A percentile compares a stretch with the other conserved stretches of the same genome.
These are phyloP conservation scores for Phaetusa simplex DNA, from an alignment of 2,113 vertebrate genomes.

Conservation along the genomic window DNA sequence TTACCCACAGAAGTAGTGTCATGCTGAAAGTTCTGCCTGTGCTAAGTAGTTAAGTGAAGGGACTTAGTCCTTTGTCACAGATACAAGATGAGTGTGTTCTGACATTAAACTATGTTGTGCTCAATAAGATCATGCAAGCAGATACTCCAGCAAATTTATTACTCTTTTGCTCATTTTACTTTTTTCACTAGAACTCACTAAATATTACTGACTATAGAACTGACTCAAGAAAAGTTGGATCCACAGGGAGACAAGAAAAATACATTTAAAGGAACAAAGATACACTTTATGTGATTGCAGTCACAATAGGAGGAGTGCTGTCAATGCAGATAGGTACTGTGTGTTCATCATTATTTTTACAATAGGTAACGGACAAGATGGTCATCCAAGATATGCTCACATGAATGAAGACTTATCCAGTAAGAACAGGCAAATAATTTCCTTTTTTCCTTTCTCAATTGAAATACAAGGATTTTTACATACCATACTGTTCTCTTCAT, in stretches of 20 bases:
- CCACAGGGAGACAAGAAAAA: background rate
- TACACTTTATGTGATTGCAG: background rate
- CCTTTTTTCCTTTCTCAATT: background rate
- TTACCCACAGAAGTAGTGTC: accelerated
- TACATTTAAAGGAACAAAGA: background rate
- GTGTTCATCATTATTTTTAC: background rate
- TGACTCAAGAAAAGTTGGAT: background rate
- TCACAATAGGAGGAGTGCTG: background rate
- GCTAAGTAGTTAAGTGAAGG: background rate
- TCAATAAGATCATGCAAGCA: background rate
- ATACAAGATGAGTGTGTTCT: background rate
- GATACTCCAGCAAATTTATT: background rate
- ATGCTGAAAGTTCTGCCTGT: background rate
- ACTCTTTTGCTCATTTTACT: background rate
- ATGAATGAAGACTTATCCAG: background rate
- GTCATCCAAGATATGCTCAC: background rate
- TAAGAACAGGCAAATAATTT: background rate
- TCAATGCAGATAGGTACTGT: background rate
- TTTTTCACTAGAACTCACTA: background rate
- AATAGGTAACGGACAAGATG: background rate
- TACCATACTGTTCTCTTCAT: background rate
- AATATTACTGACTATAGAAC: background rate
- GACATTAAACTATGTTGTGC: background rate
- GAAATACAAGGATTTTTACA: background rate
- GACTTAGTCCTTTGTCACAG: background rate